Conservation (phyloP, 1,140 invertebrate genomes). For the Sitodiplosis mosellana region DNA sequence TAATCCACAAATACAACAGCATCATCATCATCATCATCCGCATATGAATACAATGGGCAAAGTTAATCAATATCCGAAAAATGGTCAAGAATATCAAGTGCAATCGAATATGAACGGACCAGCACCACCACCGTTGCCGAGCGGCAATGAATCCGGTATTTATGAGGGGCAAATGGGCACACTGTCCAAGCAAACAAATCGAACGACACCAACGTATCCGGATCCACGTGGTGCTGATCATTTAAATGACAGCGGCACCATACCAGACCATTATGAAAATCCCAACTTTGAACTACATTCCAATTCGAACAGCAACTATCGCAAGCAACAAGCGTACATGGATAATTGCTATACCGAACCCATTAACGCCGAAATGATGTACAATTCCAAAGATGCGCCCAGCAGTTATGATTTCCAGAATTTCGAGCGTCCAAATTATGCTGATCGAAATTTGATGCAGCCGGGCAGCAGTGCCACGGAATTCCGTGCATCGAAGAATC, state of each 20-base stretch:
- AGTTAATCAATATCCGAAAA: background rate
- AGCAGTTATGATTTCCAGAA: slow-evolving; percentile 19
- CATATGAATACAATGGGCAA: background rate
- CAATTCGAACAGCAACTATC: background rate
- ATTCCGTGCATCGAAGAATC: slow-evolving; percentile 6
- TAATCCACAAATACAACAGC: slow-evolving; percentile 13
- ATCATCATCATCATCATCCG: slow-evolving; percentile 3
- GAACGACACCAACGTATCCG: background rate
- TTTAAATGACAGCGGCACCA: slow-evolving; percentile 2
- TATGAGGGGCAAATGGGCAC: slow-evolving; percentile 4
- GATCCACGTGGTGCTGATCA: background rate
- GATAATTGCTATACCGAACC: slow-evolving; percentile 23
- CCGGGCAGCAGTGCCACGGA: slow-evolving; percentile 1
- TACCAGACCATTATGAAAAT: slow-evolving; percentile 22
- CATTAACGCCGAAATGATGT: slow-evolving; percentile 7
- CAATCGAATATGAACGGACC: too few relatives aligned
- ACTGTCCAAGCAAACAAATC: too few relatives aligned
- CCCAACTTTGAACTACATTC: slow-evolving; percentile 20
- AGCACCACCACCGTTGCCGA: background rate
- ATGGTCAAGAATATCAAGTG: slow-evolving; percentile 1
- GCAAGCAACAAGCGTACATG: slow-evolving; percentile 7
- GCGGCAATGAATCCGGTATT: slow-evolving; percentile 10
- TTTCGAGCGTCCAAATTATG: slow-evolving; percentile 19
- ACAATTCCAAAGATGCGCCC: slow-evolving; percentile 2
- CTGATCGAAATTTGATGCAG: slow-evolving; percentile 5